phyloP scores from a whole-genome alignment of 2,888 invertebrate species.

The Selenia dentaria region DNA sequence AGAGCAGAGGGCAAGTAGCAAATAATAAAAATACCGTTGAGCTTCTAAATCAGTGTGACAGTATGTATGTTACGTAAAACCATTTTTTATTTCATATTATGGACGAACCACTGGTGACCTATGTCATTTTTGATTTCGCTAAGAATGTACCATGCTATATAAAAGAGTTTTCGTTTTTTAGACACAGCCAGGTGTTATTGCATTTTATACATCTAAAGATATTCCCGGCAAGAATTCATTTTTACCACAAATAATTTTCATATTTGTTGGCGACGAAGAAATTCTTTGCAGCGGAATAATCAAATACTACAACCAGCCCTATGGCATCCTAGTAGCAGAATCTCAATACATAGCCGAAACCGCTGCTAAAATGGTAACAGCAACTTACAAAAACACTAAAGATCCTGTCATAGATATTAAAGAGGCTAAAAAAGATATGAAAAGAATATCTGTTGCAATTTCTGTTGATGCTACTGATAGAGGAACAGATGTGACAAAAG shows the following conservation, averaged over 20 bases:
- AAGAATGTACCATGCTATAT: too few relatives aligned
- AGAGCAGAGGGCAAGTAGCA: too few relatives aligned
- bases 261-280: slow-evolving; percentile 52
- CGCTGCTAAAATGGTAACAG: slow-evolving; percentile 83
- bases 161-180: too few relatives aligned
- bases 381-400: slow-evolving; percentile 74
- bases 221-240: slow-evolving; percentile 86
- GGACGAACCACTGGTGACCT: too few relatives aligned
- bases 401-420: slow-evolving; percentile 53
- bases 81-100: too few relatives aligned
- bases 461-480: slow-evolving; percentile 45
- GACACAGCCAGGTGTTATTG: slow-evolving; percentile 86
- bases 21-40: too few relatives aligned
- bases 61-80: too few relatives aligned
- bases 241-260: slow-evolving; percentile 44
- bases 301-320: slow-evolving; percentile 58
- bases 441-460: slow-evolving; percentile 37
- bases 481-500: slow-evolving; percentile 65
- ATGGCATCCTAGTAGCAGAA: slow-evolving; percentile 83
- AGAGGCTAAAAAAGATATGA: slow-evolving; percentile 43
- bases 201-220: slow-evolving; percentile 86
- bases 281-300: slow-evolving; percentile 68
- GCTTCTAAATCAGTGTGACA: too few relatives aligned
- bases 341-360: slow-evolving; percentile 77
- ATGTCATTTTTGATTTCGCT: too few relatives aligned